Base-by-base conservation (phyloP, 2,113 vertebrate genomes). In the Strigops habroptila region DNA sequence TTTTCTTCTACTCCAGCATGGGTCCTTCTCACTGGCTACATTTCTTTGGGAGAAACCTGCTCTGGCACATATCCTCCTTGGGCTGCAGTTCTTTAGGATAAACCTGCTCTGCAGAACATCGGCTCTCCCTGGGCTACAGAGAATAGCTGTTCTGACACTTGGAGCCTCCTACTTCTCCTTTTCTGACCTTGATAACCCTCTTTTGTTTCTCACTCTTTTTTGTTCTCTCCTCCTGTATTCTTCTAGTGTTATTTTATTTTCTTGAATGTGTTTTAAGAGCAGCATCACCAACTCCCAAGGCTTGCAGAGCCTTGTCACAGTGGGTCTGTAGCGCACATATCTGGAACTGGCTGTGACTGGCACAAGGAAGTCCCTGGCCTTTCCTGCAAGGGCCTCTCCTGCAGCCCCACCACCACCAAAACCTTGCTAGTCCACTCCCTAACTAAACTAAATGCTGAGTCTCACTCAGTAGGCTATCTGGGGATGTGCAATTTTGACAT, bases 401-500 rank as follows among this genome's bases (percentile, higher is more conserved):
- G 21, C 27, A 78, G 18, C 30, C 14, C 5, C 10, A 7, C 16
- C 27, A 12, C 17, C 8, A 9, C 10, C 22, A 80, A 60, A 49
- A 78, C 31, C 16, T 67, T 13, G 57, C n/a, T n/a, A n/a, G n/a
- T n/a, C n/a, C 57, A 59, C 35, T 59, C 22, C 13, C n/a, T 59
- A 35, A 15, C 57, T 35, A 59, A 59, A 59, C 33, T 59, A 35
- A 59, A 35, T 39, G 9, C 39, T 39, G 39, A 39, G 14, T 35
- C 22, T 59, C 21, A 23, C 55, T n/a, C 33, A 59, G 33, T 59
- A 59, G 57, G 57, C 22, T 59, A 12, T 10, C 30, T 27, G 30
- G 7, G 60, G 44, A 7, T 18, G 6, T 6, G 12, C 0, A 0
- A 19, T 67, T 86, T 67, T 71, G 19, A 37, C 4, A 2, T 48